Evolutionary conservation across 2,113 vertebrate species (phyloP).

Genomic region (Pedionomus torquatus): DNA sequence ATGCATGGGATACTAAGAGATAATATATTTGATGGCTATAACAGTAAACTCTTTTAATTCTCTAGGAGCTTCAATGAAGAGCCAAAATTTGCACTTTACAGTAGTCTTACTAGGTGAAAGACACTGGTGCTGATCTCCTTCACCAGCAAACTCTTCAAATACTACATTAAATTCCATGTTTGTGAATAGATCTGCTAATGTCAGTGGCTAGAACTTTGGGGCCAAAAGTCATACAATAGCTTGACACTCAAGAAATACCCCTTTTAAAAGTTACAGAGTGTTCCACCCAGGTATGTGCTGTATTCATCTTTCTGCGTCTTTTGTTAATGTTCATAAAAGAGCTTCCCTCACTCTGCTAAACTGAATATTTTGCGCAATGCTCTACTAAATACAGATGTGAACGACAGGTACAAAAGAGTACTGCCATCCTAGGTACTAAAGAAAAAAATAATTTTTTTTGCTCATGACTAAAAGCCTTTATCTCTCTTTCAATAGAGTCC

Average conservation of each 20-base stretch:
- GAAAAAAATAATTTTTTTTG: background rate
- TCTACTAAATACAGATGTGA: background rate
- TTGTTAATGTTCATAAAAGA: background rate
- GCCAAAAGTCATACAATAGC: background rate
- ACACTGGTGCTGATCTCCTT: background rate
- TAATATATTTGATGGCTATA: background rate
- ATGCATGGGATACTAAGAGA: background rate
- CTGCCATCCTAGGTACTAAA: background rate
- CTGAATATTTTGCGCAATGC: background rate
- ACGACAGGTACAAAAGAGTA: background rate
- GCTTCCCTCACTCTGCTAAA: background rate
- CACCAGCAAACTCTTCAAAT: background rate
- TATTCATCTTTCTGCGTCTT: background rate
- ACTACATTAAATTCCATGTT: background rate
- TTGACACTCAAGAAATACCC: background rate
- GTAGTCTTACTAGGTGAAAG: background rate
- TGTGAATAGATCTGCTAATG: background rate
- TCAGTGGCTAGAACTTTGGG: background rate
- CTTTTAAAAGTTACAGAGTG: background rate
- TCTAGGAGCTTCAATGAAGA: background rate
- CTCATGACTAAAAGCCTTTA: slow-evolving; percentile 3
- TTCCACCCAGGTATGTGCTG: background rate
- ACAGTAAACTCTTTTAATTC: background rate
- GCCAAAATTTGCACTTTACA: background rate
- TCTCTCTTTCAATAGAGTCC: background rate